A percentile compares a stretch with the other conserved stretches of the same genome.
Conservation (phyloP, 2,113 vertebrate species). For the Pteropus alecto region DNA sequence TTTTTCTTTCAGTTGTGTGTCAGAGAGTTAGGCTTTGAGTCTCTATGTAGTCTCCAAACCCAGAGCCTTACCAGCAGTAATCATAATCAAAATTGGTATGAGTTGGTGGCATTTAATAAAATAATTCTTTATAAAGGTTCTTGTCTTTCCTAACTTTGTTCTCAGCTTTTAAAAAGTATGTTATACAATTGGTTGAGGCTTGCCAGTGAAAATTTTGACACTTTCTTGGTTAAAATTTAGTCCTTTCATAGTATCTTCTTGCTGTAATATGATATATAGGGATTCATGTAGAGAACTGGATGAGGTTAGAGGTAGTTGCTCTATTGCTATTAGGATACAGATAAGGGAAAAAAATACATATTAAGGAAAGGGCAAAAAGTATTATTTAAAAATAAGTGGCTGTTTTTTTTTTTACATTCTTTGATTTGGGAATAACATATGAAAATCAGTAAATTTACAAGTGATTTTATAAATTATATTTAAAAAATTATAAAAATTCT, state of each 20-base stretch:
- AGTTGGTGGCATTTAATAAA: constrained; percentile 9
- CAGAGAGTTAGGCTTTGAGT: not conserved
- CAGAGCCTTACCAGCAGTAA: not conserved
- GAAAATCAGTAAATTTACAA: not conserved
- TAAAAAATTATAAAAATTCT: not conserved
- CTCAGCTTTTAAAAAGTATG: not conserved
- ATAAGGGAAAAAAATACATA: not conserved
- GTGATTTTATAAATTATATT: not conserved
- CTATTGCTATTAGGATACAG: not conserved
- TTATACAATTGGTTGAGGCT: not conserved
- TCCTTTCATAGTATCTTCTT: not conserved
- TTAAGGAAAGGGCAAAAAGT: not conserved
- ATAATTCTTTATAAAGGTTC: not conserved
- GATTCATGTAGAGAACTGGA: not conserved
- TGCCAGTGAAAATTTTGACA: not conserved
- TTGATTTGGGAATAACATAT: not conserved
- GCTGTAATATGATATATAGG: not conserved
- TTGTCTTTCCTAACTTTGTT: not conserved
- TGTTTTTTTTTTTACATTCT: not conserved
- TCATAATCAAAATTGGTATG: not conserved
- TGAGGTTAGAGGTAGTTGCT: not conserved
- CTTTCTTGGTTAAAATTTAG: not conserved
- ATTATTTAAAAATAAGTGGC: not conserved
- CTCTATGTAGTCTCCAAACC: not conserved
- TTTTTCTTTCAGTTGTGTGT: not conserved